Conservation (phyloP, 2,113 vertebrate species). For the Paradoxurus hermaphroditus region DNA sequence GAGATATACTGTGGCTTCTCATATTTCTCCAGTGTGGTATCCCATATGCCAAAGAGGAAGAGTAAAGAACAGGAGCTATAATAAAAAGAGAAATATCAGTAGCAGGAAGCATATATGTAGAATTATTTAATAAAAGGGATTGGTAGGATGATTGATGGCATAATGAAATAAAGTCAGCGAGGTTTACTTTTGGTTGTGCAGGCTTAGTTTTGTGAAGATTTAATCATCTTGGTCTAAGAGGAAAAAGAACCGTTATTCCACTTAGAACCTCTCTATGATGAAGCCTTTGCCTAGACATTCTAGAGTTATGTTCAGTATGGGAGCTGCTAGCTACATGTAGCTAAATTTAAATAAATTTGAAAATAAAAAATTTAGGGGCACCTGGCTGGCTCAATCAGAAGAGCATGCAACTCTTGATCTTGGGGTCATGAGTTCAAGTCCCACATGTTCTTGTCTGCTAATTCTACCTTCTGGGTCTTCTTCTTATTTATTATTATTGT, state of each 20-base stretch:
- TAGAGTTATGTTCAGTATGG: background rate
- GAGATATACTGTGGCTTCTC: background rate
- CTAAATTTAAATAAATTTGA: conserved; percentile 17
- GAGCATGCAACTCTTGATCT: background rate
- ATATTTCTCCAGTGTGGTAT: background rate
- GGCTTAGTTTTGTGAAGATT: conserved; percentile 5
- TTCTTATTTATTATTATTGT: too few species aligned
- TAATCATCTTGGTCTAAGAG: background rate
- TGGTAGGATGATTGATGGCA: background rate
- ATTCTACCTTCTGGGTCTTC: background rate
- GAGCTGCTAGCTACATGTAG: background rate
- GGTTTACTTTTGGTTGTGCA: background rate
- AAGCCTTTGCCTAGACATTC: background rate
- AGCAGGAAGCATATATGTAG: background rate
- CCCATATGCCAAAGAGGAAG: background rate
- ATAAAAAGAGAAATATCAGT: background rate
- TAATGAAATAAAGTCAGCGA: background rate
- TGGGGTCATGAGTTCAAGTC: background rate
- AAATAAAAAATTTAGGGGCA: background rate
- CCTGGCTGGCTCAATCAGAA: background rate
- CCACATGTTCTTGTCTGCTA: background rate
- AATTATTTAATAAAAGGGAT: background rate
- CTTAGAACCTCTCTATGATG: background rate
- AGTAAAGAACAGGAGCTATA: background rate
- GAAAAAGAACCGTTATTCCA: background rate